Conservation (phyloP, 2,888 invertebrate genomes). For the Gymnocheta viridis region DNA sequence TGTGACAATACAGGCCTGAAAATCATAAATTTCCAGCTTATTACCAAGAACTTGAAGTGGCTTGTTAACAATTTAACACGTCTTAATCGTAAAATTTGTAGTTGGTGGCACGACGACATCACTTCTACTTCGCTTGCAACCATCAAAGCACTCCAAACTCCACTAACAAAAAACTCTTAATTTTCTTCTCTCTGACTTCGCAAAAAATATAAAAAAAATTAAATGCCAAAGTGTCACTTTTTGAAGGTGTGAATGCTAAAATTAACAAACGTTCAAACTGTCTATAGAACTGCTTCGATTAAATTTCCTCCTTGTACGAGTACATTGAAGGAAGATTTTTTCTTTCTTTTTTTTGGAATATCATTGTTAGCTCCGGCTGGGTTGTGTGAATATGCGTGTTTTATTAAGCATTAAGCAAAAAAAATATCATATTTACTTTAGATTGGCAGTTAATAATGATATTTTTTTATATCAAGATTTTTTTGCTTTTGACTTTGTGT, state of each 20-base stretch:
- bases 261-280: conserved; percentile 67
- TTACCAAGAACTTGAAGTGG: conserved; percentile 80
- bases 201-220: conserved; percentile 29
- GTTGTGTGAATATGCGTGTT: conserved; percentile 16
- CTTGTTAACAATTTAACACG: conserved; percentile 82
- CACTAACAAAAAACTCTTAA: conserved; percentile 29
- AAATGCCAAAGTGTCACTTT: conserved; percentile 78
- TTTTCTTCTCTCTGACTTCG: conserved; percentile 16
- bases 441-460: conserved; percentile 75
- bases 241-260: conserved; percentile 79
- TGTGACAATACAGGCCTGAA: conserved; percentile 50
- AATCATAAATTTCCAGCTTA: conserved; percentile 81
- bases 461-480: conserved; percentile 61
- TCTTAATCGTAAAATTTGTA: conserved; percentile 82
- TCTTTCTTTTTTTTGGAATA: conserved; percentile 4
- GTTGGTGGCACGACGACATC: conserved; percentile 65
- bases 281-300: conserved; percentile 48
- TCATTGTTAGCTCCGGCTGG: background rate
- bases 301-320: background rate
- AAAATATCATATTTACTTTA: conserved; percentile 71
- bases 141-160: conserved; percentile 1
- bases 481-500: conserved; percentile 49
- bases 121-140: conserved; percentile 9
- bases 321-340: background rate
- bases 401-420: conserved; percentile 28